phyloP scores from a whole-genome alignment of 2,888 invertebrate genomes.

The Malthinus seriepunctatus region DNA sequence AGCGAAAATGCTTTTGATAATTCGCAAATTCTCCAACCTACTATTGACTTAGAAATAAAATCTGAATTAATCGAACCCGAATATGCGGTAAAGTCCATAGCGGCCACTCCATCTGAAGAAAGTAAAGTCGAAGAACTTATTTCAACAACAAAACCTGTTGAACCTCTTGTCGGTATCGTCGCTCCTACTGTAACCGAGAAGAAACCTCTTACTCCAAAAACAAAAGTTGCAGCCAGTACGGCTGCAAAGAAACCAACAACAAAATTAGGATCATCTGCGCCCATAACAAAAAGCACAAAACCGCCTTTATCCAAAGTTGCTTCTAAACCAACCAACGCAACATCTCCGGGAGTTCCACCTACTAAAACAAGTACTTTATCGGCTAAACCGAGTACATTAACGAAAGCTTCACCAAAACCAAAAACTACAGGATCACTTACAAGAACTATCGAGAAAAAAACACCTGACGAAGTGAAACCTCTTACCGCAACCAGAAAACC shows the following conservation, averaged over 20 bases:
- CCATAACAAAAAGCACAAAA: background rate
- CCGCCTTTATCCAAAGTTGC: background rate
- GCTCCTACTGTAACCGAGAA: conserved; percentile 32
- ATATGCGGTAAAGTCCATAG: conserved; percentile 41
- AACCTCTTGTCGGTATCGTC: conserved; percentile 12
- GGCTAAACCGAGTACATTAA: conserved; percentile 12
- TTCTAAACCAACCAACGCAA: conserved; percentile 13
- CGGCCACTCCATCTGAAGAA: conserved; percentile 44
- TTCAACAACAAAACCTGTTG: conserved; percentile 9
- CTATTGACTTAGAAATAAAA: conserved; percentile 23
- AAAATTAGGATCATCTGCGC: conserved; percentile 7
- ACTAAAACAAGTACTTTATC: conserved; percentile 11
- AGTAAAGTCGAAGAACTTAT: conserved; percentile 36
- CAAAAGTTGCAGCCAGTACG: conserved; percentile 22
- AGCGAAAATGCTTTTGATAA: conserved; percentile 27
- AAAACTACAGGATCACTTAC: conserved; percentile 24
- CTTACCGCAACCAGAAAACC: conserved; percentile 61
- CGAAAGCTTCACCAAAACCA: conserved; percentile 29
- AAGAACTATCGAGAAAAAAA: conserved; percentile 39
- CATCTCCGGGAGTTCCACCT: conserved; percentile 32
- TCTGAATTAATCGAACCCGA: conserved; percentile 45
- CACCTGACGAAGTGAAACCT: conserved; percentile 58
- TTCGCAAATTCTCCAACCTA: background rate
- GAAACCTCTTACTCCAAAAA: conserved; percentile 37
- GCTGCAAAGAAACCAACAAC: conserved; percentile 22